These are phyloP conservation scores for Didymodactylos carnosus DNA, from an alignment of 2,888 invertebrate species.

Conservation along the genomic window DNA sequence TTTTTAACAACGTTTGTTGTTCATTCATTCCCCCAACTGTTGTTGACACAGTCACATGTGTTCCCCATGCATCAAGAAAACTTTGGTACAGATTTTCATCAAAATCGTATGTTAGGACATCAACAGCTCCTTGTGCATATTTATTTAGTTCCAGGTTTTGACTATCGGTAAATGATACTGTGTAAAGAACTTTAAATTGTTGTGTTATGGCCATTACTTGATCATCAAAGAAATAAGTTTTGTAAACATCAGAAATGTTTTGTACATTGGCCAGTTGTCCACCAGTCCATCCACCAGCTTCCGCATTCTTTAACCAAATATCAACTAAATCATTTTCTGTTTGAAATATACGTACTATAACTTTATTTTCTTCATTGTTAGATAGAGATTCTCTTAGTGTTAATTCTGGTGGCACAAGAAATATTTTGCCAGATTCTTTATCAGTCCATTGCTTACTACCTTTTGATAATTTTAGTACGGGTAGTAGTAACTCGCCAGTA, in stretches of 20 bases:
- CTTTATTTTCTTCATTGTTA: background rate
- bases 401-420: background rate
- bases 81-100: background rate
- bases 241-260: background rate
- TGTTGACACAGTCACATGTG: background rate
- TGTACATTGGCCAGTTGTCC: background rate
- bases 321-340: background rate
- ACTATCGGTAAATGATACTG: background rate
- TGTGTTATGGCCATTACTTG: background rate
- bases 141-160: background rate
- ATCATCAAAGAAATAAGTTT: background rate
- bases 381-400: background rate
- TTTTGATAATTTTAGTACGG: background rate
- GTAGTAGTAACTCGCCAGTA: background rate
- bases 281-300: background rate
- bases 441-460: background rate
- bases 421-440: background rate
- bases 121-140: background rate
- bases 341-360: background rate
- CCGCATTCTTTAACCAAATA: background rate
- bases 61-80: background rate
- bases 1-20: background rate
- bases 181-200: background rate
- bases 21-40: background rate
- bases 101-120: background rate